Base-by-base conservation (phyloP, 1,140 invertebrate genomes). In the Euwallacea similis region DNA sequence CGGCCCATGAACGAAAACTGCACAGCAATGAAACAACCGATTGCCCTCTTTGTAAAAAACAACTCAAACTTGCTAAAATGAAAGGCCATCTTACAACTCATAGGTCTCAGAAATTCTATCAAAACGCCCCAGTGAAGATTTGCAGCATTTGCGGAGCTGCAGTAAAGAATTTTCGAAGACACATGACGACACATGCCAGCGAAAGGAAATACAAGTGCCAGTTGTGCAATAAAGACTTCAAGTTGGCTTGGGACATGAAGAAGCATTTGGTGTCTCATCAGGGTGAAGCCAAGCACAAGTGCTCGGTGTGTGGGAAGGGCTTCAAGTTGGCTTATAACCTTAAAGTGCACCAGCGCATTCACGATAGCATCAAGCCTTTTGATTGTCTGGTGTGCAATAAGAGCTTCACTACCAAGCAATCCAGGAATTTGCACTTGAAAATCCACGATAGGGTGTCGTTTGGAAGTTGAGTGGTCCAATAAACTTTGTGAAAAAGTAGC, bases 321-420 rank as follows among this genome's bases (percentile, higher is more conserved):
- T 74, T 77, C 42, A 73, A 72, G 8, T 65, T 69, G 9, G 67
- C 54, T 11, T 73, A 73, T 15, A 73, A 74, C 46, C 60, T 76
- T 16, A 76, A 73, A 46, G 71, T 74, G 7, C 90, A 92, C 75
- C 87, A 89, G 86, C 80, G 88, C 11, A 85, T 82, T 58, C 89
- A 91, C 73, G 89, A 88, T 0, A 88, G 88, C 2, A 88, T 91
- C 75, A 90, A 90, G 75, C 89, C 89, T 3, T 91, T 88, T 78
- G 83, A 87, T 55, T 92, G 90, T 81, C 78, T 84, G 6, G 82
- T 87, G 16, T 91, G 90, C 78, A 86, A 88, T 2, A 91, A 91
- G 77, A 85, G 58, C 11, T 73, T 75, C 42, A 73, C 74, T 4
- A 75, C 70, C 2, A 75, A 75, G 56, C 73, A 73, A 43, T 72